Percentiles rank a stretch among this genome's conserved stretches.
phyloP scores from a whole-genome alignment of 1,140 invertebrate genomes.

The Ephestia elutella region DNA sequence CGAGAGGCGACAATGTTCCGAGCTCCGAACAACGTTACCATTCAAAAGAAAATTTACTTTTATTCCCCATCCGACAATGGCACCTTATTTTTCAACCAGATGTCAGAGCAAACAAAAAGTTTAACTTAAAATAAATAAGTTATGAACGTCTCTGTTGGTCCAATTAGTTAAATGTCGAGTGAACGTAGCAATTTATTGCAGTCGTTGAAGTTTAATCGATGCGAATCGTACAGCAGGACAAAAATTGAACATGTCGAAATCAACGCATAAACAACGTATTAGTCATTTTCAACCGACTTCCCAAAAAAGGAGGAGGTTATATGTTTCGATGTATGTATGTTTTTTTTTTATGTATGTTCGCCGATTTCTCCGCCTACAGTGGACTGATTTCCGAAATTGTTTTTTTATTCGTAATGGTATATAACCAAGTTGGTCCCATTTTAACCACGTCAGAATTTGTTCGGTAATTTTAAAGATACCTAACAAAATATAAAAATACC shows the following conservation, averaged over 20 bases:
- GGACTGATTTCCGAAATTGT: no score
- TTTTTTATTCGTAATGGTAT: no score
- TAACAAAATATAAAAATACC: no score
- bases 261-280: neutral
- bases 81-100: slow-evolving; percentile 48
- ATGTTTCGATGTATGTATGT: no score
- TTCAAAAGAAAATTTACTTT: slow-evolving; percentile 70
- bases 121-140: neutral
- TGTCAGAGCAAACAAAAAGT: neutral
- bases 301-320: no score
- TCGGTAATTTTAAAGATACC: no score
- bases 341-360: no score
- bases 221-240: neutral
- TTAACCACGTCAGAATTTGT: no score
- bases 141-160: slow-evolving; percentile 2
- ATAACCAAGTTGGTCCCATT: no score
- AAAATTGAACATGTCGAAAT: neutral
- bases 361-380: no score
- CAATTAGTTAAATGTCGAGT: slow-evolving; percentile 1
- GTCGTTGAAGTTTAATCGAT: neutral
- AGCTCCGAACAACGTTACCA: slow-evolving; percentile 55
- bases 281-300: no score
- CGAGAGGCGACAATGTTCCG: slow-evolving; percentile 68
- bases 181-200: slow-evolving; percentile 2
- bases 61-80: slow-evolving; percentile 54